Base-by-base conservation (phyloP, 2,113 vertebrate species). In the Helogale parvula region DNA sequence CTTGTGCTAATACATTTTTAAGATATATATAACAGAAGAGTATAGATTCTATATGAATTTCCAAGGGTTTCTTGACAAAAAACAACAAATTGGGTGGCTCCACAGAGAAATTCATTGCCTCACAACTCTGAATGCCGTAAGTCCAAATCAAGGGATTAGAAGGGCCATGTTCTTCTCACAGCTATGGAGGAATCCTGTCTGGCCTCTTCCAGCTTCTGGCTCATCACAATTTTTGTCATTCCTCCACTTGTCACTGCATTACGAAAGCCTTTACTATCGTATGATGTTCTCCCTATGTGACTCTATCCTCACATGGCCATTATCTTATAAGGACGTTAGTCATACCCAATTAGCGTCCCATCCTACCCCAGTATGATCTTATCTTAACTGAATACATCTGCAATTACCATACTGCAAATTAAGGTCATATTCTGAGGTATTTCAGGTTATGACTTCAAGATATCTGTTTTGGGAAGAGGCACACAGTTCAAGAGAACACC, bases 381-480 rank as follows among this genome's bases (percentile, higher is more conserved):
- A 77, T 23, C n/a, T 19, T 77, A 68, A 66, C 31, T 45, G 29
- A 35, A 9, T 88, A 79, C 1, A 45, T 16, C 29, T 71, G 41
- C 19, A 85, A 81, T 45, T 21, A 76, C 12, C 10, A 4, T 54
- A 77, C 60, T 71, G 71, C 21, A 57, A 76, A 87, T 45, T 72
- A 88, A 85, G 1, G 12, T 38, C 4, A 33, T 13, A 45, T 69
- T 82, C 2, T 86, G 41, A 63, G 29, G 45, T 52, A 63, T 17
- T 82, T 31, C 2, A 2, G 14, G 2, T 90, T 85, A 57, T 27
- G 38, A 60, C 12, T 83, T 85, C 52, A 57, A 35, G 4, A 27
- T 92, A 35, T 21, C 0, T 54, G 21, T 27, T 38, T n/a, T 11
- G 15, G 4, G 23, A 4, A 1, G 13, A 1, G 3, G 6, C 25